Percentiles rank a stretch among this genome's conserved stretches.
phyloP scores from a whole-genome alignment of 2,113 vertebrate species.

The Grantiella picta region DNA sequence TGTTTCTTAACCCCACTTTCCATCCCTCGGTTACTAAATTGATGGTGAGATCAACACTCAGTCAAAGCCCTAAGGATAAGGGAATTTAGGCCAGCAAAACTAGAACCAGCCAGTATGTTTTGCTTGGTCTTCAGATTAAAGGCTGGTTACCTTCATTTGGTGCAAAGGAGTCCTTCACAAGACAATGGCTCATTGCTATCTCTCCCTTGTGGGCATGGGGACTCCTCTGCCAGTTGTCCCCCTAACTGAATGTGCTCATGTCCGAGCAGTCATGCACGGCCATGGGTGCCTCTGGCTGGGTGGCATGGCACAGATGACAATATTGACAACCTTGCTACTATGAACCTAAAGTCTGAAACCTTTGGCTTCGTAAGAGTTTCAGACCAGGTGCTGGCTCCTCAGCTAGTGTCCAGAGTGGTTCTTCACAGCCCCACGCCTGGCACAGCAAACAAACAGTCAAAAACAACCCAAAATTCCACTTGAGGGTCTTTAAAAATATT shows the following conservation, averaged over 20 bases:
- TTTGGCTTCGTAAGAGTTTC: background rate
- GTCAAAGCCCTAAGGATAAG: background rate
- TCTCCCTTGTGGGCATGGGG: background rate
- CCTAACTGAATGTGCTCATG: accelerated
- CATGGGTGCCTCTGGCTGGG: background rate
- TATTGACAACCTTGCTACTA: accelerated
- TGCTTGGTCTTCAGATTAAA: background rate
- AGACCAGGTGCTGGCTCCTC: background rate
- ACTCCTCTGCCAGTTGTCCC: background rate
- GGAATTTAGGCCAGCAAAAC: background rate
- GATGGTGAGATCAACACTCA: background rate
- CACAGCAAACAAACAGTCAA: background rate
- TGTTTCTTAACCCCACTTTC: background rate
- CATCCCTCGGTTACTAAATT: background rate
- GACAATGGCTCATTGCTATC: background rate
- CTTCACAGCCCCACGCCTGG: background rate
- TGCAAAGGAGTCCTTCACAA: background rate
- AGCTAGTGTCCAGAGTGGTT: background rate
- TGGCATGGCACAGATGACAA: background rate
- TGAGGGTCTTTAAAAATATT: background rate
- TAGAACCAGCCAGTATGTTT: background rate
- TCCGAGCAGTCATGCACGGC: accelerated
- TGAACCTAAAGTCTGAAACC: background rate
- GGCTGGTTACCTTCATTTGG: background rate
- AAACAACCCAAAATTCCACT: background rate